Percentiles rank a stretch among this genome's conserved stretches.
These are phyloP conservation scores for Brachirus orientalis DNA, from an alignment of 2,113 vertebrate species.

Conservation along the genomic window DNA sequence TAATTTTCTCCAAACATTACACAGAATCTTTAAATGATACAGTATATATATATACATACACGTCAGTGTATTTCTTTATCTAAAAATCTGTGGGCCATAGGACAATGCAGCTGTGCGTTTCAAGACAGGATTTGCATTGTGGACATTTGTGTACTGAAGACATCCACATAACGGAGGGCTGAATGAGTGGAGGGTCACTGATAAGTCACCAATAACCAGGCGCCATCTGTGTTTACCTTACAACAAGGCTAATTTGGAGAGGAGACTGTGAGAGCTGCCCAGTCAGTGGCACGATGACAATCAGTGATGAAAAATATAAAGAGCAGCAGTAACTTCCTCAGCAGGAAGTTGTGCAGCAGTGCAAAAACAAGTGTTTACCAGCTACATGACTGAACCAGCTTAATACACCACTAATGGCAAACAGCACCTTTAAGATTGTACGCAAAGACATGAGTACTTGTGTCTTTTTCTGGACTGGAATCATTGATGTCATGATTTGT, in stretches of 20 bases:
- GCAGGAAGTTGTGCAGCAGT: constrained; percentile 62
- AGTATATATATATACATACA: constrained; percentile 85
- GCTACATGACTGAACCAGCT: constrained; percentile 56
- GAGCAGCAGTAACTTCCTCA: constrained; percentile 66
- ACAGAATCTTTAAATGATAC: constrained; percentile 83
- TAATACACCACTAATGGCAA: constrained; percentile 69
- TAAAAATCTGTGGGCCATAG: constrained; percentile 82
- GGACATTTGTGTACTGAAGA: constrained; percentile 63
- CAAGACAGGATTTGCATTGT: constrained; percentile 71
- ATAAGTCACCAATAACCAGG: constrained; percentile 43
- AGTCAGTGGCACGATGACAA: constrained; percentile 54
- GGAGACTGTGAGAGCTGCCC: constrained; percentile 67
- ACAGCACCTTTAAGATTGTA: constrained; percentile 68
- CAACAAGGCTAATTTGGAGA: constrained; percentile 56
- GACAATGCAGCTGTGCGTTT: constrained; percentile 82
- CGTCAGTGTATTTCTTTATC: constrained; percentile 79
- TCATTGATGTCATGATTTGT: constrained; percentile 29
- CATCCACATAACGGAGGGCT: constrained; percentile 38
- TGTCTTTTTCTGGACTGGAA: constrained; percentile 4
- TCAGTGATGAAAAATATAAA: constrained; percentile 49
- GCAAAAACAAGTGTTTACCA: constrained; percentile 60
- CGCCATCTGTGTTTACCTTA: constrained; percentile 62
- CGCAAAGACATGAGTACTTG: constrained; percentile 24
- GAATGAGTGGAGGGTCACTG: constrained; percentile 1
- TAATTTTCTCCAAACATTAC: constrained; percentile 82